Conservation (phyloP, 2,113 vertebrate genomes). For the Cnemophilus loriae region DNA sequence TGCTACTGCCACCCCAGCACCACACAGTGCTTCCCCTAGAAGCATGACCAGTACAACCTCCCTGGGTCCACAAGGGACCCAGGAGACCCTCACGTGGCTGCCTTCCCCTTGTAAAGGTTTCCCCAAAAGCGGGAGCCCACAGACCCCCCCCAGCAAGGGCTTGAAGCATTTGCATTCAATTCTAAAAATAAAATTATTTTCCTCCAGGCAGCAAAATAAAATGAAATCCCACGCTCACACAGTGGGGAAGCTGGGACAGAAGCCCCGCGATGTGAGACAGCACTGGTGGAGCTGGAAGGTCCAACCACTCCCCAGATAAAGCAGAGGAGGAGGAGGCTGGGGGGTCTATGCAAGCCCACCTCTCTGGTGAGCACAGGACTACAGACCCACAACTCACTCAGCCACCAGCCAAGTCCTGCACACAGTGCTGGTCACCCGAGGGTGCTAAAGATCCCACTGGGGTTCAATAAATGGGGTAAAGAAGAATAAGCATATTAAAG, state of each 20-base stretch:
- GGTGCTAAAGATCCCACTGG: neutral
- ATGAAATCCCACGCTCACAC: neutral
- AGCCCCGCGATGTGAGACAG: neutral
- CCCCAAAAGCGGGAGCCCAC: neutral
- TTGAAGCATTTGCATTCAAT: neutral
- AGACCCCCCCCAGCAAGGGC: neutral
- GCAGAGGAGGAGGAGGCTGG: neutral
- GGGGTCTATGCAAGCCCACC: neutral
- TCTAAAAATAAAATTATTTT: constrained; percentile 36
- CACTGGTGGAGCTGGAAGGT: neutral
- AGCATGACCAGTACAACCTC: neutral
- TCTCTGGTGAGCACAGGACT: neutral
- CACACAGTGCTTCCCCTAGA: fast-evolving
- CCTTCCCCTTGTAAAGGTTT: neutral
- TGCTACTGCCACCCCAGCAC: neutral
- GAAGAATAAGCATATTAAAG: neutral
- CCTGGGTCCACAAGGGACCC: fast-evolving
- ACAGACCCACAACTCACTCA: neutral
- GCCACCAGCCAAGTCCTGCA: neutral
- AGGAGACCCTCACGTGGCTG: neutral
- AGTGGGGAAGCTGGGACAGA: neutral
- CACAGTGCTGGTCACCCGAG: neutral
- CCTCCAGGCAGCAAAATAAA: constrained; percentile 22
- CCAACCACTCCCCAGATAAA: neutral
- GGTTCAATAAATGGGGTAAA: neutral